Base-by-base conservation (phyloP, 2,797 vertebrate species). In the Anguilla pacifica region DNA sequence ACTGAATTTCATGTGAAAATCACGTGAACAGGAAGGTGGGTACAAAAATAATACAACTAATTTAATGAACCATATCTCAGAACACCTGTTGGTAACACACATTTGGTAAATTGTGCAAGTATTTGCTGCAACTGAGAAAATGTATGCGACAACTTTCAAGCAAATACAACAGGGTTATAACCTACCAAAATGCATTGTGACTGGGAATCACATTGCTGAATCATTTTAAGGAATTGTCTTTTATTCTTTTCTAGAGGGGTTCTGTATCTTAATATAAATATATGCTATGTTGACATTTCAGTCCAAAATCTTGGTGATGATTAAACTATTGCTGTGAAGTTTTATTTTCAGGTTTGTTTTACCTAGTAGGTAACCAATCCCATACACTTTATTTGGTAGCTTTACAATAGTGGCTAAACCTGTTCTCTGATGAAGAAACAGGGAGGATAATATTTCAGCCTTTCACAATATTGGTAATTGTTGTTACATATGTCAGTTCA, bases 351-450 rank as follows among this genome's bases (percentile, higher is more conserved):
- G 9, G 35, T 19, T 51, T 46, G 51, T 1, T 53, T 46, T 46
- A 81, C 39, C 7, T 49, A 51, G 43, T 35, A 49, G 43, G 17
- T 25, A 22, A 81, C 77, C 39, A 43, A 77, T 86, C 19, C 43
- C 77, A 85, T 51, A 85, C 59, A 17, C 53, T 79, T 25, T 86
- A 49, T 49, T 46, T 19, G 43, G 77, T 10, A 5, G 77, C 43
- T 6, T 46, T 35, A 82, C 67, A 43, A 59, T 59, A 64, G 22
- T 90, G 87, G 88, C 64, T 88, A 83, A 87, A 81, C 84, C 59
- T 86, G 43, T 86, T 82, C 85, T 22, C 28, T 19, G 35, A 51
- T 83, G 74, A 83, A 87, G 70, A 86, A 88, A 90, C 88, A 25
- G 74, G 43, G 43, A 82, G 19, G 4, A 22, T 46, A 13, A 39